Evolutionary conservation across 2,113 vertebrate genomes (phyloP).

Genomic region (Proterorhinus semilunaris): DNA sequence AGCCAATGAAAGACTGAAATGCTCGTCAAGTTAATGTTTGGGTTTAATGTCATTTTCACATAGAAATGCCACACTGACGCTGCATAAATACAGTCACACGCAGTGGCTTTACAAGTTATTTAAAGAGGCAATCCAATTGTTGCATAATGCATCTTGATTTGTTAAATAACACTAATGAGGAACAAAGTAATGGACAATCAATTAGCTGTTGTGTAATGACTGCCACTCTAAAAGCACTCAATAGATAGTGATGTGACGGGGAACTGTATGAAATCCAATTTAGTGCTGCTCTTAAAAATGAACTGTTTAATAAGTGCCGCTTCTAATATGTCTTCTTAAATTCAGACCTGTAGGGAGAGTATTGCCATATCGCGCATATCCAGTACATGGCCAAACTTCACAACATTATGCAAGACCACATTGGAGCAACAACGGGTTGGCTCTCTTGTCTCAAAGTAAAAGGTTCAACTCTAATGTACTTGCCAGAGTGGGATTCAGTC

Average conservation of each 20-base stretch:
- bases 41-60: too few relatives aligned
- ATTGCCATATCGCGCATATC: not conserved
- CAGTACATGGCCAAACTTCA: not conserved
- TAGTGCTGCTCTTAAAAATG: not conserved
- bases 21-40: too few relatives aligned
- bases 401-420: not conserved
- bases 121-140: conserved; percentile 20
- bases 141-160: conserved; percentile 25
- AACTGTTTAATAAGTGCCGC: not conserved
- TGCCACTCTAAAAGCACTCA: conserved; percentile 12
- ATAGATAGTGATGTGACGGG: not conserved
- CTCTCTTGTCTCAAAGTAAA: too few relatives aligned
- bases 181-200: conserved; percentile 17
- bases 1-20: too few relatives aligned
- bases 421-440: too few relatives aligned
- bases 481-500: too few relatives aligned
- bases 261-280: not conserved
- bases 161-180: conserved; percentile 3
- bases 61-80: not conserved
- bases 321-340: not conserved
- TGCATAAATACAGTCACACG: not conserved
- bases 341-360: not conserved
- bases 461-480: too few relatives aligned
- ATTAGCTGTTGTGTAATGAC: conserved; percentile 4
- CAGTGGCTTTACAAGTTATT: not conserved